A percentile compares a stretch with the other conserved stretches of the same genome.
phyloP scores from a whole-genome alignment of 1,140 invertebrate genomes.

The Rhyzopertha dominica region DNA sequence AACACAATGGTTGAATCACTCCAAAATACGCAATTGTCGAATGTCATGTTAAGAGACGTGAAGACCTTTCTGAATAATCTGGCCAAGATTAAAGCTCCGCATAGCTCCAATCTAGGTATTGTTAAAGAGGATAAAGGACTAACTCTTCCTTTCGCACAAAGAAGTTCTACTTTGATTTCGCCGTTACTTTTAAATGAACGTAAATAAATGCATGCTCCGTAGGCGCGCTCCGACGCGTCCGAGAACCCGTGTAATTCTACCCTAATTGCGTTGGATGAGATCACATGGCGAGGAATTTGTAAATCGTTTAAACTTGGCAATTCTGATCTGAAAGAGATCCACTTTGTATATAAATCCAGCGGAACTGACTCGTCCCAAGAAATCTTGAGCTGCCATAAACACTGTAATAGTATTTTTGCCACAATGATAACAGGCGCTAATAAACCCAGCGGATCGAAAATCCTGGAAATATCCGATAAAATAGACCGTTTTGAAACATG shows the following conservation, averaged over 20 bases:
- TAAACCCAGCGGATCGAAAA: conserved; percentile 27
- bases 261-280: not conserved
- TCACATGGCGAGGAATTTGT: conserved; percentile 1
- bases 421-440: conserved; percentile 35
- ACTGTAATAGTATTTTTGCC: conserved; percentile 44
- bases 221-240: conserved; percentile 32
- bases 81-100: conserved; percentile 35
- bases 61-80: not conserved
- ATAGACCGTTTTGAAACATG: conserved; percentile 29
- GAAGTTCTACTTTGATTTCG: not conserved
- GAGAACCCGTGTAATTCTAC: conserved; percentile 14
- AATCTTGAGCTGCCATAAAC: conserved; percentile 35
- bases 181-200: conserved; percentile 17
- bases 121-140: conserved; percentile 32
- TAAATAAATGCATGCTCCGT: conserved; percentile 32
- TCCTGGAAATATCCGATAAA: conserved; percentile 23
- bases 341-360: conserved; percentile 3
- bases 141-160: conserved; percentile 26
- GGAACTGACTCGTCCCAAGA: conserved; percentile 42
- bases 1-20: conserved; percentile 44
- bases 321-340: not conserved
- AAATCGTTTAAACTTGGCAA: not conserved
- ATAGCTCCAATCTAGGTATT: conserved; percentile 35
- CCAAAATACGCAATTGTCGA: conserved; percentile 17
- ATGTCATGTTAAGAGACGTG: conserved; percentile 2